These are phyloP conservation scores for Myotis planiceps DNA, from an alignment of 2,797 vertebrate genomes.

Conservation along the genomic window DNA sequence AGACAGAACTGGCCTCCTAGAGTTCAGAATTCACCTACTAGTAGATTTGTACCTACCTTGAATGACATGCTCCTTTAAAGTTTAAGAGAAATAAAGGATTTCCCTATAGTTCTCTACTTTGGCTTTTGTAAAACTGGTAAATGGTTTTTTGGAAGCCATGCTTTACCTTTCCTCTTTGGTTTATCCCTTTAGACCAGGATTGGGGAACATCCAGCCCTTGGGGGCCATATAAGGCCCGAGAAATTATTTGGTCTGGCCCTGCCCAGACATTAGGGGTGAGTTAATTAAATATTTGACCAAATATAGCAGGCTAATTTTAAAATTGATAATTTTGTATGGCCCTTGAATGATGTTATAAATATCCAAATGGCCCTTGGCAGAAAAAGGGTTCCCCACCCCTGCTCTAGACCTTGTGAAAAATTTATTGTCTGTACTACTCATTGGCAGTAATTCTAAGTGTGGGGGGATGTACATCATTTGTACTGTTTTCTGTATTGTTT, in stretches of 20 bases:
- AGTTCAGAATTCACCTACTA: neutral
- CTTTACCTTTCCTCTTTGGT: neutral
- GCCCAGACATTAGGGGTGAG: too few species aligned
- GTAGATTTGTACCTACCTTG: neutral
- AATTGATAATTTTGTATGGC: too few species aligned
- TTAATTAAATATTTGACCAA: too few species aligned
- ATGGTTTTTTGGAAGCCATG: neutral
- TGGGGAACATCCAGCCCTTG: too few species aligned
- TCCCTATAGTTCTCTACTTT: neutral
- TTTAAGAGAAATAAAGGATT: neutral
- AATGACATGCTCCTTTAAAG: neutral
- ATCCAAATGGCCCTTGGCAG: too few species aligned
- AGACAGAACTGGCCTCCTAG: neutral
- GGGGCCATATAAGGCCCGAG: too few species aligned
- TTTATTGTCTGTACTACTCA: neutral
- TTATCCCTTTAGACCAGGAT: neutral
- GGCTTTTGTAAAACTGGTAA: neutral
- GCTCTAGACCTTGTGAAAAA: neutral
- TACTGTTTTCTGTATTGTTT: neutral
- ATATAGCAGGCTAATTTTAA: too few species aligned
- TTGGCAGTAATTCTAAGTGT: neutral
- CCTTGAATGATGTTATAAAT: too few species aligned
- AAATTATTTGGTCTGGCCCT: too few species aligned
- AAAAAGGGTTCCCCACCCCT: too few species aligned
- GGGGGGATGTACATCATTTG: neutral